Conservation (phyloP, 1,140 invertebrate species). For the Lasioglossum albipes region DNA sequence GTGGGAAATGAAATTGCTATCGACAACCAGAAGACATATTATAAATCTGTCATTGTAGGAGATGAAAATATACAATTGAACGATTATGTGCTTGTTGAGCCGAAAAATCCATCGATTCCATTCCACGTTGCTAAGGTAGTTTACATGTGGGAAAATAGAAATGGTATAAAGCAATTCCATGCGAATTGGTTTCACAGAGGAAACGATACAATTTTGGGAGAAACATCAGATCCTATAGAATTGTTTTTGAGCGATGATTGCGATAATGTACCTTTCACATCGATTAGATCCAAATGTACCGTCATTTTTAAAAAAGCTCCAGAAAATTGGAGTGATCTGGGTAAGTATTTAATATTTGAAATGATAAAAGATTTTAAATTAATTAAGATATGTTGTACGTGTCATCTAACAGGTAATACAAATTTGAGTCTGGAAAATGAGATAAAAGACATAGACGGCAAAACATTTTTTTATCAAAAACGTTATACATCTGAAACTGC, state of each 20-base stretch:
- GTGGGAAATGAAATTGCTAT: constrained; percentile 76
- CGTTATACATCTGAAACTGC: constrained; percentile 84
- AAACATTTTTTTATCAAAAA: constrained; percentile 84
- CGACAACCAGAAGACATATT: constrained; percentile 62
- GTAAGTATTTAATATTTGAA: constrained; percentile 42
- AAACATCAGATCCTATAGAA: constrained; percentile 89
- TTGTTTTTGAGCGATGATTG: constrained; percentile 89
- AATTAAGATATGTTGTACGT: neutral
- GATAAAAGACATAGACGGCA: constrained; percentile 81
- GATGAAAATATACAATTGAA: constrained; percentile 67
- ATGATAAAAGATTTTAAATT: neutral
- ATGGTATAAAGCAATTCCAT: constrained; percentile 64
- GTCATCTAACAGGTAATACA: constrained; percentile 51
- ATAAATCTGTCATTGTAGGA: constrained; percentile 62
- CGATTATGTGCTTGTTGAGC: constrained; percentile 88
- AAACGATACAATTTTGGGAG: constrained; percentile 89
- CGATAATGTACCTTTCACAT: constrained; percentile 84
- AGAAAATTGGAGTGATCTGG: constrained; percentile 60
- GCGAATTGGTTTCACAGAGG: constrained; percentile 83
- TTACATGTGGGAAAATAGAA: constrained; percentile 83
- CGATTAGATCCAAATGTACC: constrained; percentile 80
- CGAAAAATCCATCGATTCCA: constrained; percentile 84
- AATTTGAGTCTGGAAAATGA: constrained; percentile 71
- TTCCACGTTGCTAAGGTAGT: constrained; percentile 85
- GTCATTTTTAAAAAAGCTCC: constrained; percentile 57